These are phyloP conservation scores for Chelonus insularis DNA, from an alignment of 1,140 invertebrate genomes.

Conservation along the genomic window DNA sequence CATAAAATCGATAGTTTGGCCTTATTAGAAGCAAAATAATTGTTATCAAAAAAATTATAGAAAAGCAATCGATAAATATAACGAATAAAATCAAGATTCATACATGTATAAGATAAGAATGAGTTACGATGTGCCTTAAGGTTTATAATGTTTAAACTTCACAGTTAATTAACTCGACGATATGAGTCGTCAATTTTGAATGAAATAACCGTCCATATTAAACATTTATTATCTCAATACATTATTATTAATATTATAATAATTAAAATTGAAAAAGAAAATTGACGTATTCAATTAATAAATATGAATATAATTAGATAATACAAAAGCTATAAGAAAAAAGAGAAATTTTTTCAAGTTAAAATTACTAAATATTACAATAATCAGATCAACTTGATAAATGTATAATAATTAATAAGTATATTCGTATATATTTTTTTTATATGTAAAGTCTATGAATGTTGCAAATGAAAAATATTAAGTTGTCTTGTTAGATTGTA, in stretches of 20 bases:
- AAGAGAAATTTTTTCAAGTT: too few relatives aligned
- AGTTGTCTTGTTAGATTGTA: conserved; percentile 47
- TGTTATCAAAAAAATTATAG: conserved; percentile 18
- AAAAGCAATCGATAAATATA: background rate
- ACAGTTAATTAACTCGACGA: conserved; percentile 21
- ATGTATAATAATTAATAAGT: background rate
- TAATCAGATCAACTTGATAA: too few relatives aligned
- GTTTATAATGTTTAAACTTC: too few relatives aligned
- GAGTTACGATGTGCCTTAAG: conserved; percentile 13
- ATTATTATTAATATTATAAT: conserved; percentile 37
- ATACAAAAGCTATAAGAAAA: too few relatives aligned
- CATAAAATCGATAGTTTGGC: too few relatives aligned
- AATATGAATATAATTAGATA: too few relatives aligned
- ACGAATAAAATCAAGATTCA: background rate
- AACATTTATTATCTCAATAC: conserved; percentile 44
- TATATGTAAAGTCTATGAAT: conserved; percentile 57
- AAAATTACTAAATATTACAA: too few relatives aligned
- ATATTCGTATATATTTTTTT: conserved; percentile 41
- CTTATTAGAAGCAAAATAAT: too few relatives aligned
- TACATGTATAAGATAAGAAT: conserved; percentile 3
- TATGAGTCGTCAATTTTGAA: conserved; percentile 43
- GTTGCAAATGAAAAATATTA: conserved; percentile 53
- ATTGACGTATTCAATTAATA: too few relatives aligned
- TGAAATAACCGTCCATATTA: conserved; percentile 55
- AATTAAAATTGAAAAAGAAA: too few relatives aligned